A percentile compares a stretch with the other conserved stretches of the same genome.
Conservation (phyloP, 2,113 vertebrate species). For the Triplophysa tibetana region DNA sequence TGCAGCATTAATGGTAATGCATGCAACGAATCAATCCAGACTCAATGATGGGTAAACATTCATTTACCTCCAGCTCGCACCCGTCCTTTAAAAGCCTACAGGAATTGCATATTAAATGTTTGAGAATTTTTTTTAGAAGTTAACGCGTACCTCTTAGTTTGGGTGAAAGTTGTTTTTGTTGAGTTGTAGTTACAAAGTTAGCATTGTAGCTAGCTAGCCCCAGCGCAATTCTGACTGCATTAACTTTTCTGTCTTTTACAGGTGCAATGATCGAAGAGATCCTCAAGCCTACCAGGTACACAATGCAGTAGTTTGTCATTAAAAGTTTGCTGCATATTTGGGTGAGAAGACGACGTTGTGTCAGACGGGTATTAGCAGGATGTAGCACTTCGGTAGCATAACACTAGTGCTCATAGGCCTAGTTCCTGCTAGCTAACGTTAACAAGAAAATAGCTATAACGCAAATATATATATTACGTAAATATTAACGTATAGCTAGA, state of each 20-base stretch:
- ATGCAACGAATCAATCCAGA: slow-evolving; percentile 99
- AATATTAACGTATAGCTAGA: background rate
- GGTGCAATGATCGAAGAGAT: slow-evolving; percentile 98
- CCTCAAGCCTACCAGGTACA: slow-evolving; percentile 94
- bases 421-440: slow-evolving; percentile 23
- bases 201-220: slow-evolving; percentile 42
- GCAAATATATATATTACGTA: too few species aligned
- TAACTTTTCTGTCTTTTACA: slow-evolving; percentile 66
- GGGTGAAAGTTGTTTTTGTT: background rate
- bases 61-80: slow-evolving; percentile 44
- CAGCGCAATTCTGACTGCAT: background rate
- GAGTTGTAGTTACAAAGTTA: background rate
- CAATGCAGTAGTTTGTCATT: background rate
- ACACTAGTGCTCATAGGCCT: slow-evolving; percentile 24
- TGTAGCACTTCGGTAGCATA: slow-evolving; percentile 11
- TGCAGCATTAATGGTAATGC: slow-evolving; percentile 99
- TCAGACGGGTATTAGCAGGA: slow-evolving; percentile 25
- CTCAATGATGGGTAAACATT: slow-evolving; percentile 96
- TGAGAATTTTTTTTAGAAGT: background rate
- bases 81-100: slow-evolving; percentile 66
- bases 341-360: background rate
- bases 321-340: background rate
- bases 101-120: background rate
- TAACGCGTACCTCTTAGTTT: background rate
- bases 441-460: background rate